Evolutionary conservation across 2,797 vertebrate genomes (phyloP).

Genomic region (Semaprochilodus insignis): DNA sequence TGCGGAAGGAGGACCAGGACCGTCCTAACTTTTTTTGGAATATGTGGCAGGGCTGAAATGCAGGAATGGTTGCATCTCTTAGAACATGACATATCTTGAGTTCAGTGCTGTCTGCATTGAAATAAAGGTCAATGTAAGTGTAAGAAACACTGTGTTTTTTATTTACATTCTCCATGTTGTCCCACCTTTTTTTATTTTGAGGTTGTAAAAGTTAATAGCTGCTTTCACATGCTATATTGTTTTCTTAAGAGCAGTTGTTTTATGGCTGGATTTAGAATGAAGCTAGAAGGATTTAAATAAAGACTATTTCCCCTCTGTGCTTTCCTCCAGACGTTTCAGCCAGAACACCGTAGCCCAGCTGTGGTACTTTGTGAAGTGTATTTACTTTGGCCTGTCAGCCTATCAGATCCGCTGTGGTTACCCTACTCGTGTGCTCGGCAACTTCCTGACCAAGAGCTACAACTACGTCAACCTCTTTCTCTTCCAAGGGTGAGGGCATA

Average conservation of each 20-base stretch:
- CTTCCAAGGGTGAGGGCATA: slow-evolving; percentile 94
- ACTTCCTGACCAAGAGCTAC: slow-evolving; percentile 99
- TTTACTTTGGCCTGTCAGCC: slow-evolving; percentile 98
- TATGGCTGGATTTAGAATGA: not conserved
- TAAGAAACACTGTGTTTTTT: too few relatives aligned
- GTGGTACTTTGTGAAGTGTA: slow-evolving; percentile 99
- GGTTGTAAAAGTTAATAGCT: not conserved
- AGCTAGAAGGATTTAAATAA: not conserved
- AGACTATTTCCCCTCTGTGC: not conserved
- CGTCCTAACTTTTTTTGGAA: too few relatives aligned
- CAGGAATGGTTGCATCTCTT: too few relatives aligned
- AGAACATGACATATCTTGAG: too few relatives aligned
- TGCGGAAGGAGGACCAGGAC: too few relatives aligned
- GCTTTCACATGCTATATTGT: not conserved
- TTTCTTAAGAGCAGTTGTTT: not conserved
- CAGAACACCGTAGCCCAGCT: slow-evolving; percentile 95
- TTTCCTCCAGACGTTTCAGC: slow-evolving; percentile 88
- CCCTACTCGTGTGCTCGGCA: slow-evolving; percentile 95
- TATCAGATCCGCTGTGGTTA: slow-evolving; percentile 99
- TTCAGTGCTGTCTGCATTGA: too few relatives aligned
- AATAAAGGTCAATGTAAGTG: too few relatives aligned
- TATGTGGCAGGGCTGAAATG: too few relatives aligned
- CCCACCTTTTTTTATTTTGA: too few relatives aligned
- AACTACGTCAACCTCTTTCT: slow-evolving; percentile 99
- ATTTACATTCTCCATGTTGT: too few relatives aligned